A percentile compares a stretch with the other conserved stretches of the same genome.
Evolutionary conservation across 2,113 vertebrate species (phyloP).

Genomic region (Cygnus buccinator): DNA sequence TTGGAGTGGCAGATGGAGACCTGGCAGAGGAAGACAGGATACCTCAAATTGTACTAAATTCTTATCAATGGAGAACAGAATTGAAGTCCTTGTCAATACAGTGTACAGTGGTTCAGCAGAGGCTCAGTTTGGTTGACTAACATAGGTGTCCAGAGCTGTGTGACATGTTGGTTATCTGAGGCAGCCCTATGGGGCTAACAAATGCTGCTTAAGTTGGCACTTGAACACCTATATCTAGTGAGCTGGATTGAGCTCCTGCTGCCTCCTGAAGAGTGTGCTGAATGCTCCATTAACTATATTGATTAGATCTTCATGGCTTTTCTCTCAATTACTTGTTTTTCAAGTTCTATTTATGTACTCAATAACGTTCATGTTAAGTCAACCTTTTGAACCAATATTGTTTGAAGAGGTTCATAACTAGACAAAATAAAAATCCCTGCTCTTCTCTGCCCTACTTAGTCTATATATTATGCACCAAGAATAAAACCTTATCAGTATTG

Average conservation of each 20-base stretch:
- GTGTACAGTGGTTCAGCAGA: neutral
- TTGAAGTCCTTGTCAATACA: neutral
- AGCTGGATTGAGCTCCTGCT: neutral
- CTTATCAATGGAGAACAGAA: neutral
- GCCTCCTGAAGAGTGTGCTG: neutral
- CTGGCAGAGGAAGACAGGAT: neutral
- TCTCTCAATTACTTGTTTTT: conserved; percentile 20
- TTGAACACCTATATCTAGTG: neutral
- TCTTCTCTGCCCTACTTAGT: neutral
- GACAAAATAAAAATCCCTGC: conserved; percentile 7
- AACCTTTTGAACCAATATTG: conserved; percentile 11
- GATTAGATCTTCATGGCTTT: conserved; percentile 11
- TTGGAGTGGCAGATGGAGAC: neutral
- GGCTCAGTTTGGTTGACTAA: neutral
- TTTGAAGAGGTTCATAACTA: neutral
- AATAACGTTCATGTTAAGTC: neutral
- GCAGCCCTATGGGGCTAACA: neutral
- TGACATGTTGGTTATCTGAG: neutral
- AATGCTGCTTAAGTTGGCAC: neutral
- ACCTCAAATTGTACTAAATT: neutral
- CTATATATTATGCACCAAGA: neutral
- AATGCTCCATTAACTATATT: conserved; percentile 22
- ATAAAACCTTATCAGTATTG: neutral
- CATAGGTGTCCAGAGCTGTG: neutral
- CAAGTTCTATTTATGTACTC: neutral